Evolutionary conservation across 2,113 vertebrate genomes (phyloP), one percentile per base, ranked within the genome.

Genomic region (Coryphaenoides rupestris): DNA sequence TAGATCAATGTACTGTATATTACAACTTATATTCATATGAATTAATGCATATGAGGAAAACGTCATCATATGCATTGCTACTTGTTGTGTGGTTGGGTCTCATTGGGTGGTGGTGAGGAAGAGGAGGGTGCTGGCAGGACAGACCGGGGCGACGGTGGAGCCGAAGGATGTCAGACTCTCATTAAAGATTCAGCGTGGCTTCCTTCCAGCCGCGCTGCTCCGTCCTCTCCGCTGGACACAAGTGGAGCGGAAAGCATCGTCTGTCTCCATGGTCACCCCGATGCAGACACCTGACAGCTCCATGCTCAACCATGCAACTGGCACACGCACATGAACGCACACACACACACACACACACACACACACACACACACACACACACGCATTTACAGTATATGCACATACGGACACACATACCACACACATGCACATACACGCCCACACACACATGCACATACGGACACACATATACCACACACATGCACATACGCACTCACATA

Each of bases 131-230:
- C 46, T 45, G 52, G 56, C 58, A 66, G 70, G 54, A 77, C 68
- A 62, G 62, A 80, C 53, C 76, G 73, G 79, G 62, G 59, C 72
- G 62, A 81, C 49, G 76, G 73, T 80, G 62, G 62, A 73, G 62
- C 28, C 68, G 65, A 52, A 74, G 79, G 74, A 84, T 84, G 80
- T 77, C 78, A 88, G 79, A 62, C 70, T 73, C 59, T 81, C 85
- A 90, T 91, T 82, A 89, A 90, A 87, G 73, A 86, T 90, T 84
- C 81, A 89, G 54, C 54, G 53, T 9, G 49, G 26, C 80, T 86
- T 86, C 80, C 76, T 84, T 86, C 76, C 80, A 82, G 76, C 62
- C 67, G 76, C 72, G n/a, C 79, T 83, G n/a, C n/a, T n/a, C n/a
- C n/a, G n/a, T n/a, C 72, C 70, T 86, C 45, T 72, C 63, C 15